These are phyloP conservation scores for Oreochromis aureus DNA, from an alignment of 2,113 vertebrate species.

Conservation along the genomic window DNA sequence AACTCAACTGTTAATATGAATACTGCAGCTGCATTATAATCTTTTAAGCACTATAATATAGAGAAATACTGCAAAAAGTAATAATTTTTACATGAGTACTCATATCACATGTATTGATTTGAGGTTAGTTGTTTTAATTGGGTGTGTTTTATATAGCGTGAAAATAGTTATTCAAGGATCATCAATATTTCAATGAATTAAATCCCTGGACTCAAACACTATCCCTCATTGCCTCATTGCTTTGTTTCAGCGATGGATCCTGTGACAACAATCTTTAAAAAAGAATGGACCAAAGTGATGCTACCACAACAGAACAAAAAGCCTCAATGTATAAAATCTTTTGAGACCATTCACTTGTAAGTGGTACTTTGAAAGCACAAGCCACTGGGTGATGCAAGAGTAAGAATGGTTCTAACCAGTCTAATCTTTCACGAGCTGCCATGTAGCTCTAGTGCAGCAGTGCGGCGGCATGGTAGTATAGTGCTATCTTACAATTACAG, in stretches of 20 bases:
- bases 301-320: not conserved
- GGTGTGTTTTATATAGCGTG: not conserved
- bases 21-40: not conserved
- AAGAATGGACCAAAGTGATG: not conserved
- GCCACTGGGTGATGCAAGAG: not conserved
- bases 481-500: not conserved
- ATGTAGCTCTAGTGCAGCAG: not conserved
- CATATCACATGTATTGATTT: not conserved
- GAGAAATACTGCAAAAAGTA: not conserved
- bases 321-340: not conserved
- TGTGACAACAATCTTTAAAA: not conserved
- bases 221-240: not conserved
- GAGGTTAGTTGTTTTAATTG: not conserved
- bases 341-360: not conserved
- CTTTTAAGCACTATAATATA: not conserved
- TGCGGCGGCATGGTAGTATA: accelerated
- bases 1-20: not conserved
- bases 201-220: not conserved
- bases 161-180: not conserved
- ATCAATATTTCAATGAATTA: not conserved
- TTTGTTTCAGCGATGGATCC: not conserved
- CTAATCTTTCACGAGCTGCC: not conserved
- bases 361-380: not conserved
- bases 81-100: not conserved
- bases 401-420: not conserved